Evolutionary conservation across 2,113 vertebrate species (phyloP).

Genomic region (Oceanites oceanicus): DNA sequence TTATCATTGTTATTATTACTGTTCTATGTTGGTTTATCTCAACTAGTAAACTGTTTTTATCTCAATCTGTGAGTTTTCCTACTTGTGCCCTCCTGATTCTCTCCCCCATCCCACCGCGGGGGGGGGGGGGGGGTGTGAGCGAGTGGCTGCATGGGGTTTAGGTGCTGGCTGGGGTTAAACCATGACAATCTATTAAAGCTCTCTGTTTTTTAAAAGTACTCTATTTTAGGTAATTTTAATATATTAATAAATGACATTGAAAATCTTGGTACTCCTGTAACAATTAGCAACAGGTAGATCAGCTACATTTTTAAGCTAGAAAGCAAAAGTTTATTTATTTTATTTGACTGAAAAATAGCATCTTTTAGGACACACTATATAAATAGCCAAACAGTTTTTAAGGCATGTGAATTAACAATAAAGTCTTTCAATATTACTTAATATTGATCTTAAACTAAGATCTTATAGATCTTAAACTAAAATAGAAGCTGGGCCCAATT

Average conservation of each 20-base stretch:
- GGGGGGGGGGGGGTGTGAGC: no score
- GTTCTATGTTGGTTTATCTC: no score
- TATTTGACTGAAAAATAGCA: background rate
- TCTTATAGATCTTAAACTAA: background rate
- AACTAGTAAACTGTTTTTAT: no score
- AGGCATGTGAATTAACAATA: background rate
- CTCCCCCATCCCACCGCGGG: no score
- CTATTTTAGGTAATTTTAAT: background rate
- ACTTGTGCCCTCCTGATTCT: no score
- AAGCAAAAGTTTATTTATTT: background rate
- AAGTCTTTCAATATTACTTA: background rate
- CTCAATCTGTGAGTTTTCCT: no score
- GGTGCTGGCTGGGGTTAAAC: no score
- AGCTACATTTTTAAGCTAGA: background rate
- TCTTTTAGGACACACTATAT: background rate
- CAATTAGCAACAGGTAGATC: background rate
- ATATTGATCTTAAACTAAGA: background rate
- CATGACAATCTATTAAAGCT: background rate
- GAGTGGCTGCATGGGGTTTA: no score
- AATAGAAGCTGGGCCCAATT: background rate
- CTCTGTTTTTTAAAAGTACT: background rate
- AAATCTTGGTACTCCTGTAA: background rate
- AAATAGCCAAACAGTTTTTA: background rate
- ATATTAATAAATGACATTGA: background rate
- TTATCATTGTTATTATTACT: no score